Percentiles rank a stretch among this genome's conserved stretches.
phyloP scores from a whole-genome alignment of 1,140 invertebrate species.

The Samia ricini region DNA sequence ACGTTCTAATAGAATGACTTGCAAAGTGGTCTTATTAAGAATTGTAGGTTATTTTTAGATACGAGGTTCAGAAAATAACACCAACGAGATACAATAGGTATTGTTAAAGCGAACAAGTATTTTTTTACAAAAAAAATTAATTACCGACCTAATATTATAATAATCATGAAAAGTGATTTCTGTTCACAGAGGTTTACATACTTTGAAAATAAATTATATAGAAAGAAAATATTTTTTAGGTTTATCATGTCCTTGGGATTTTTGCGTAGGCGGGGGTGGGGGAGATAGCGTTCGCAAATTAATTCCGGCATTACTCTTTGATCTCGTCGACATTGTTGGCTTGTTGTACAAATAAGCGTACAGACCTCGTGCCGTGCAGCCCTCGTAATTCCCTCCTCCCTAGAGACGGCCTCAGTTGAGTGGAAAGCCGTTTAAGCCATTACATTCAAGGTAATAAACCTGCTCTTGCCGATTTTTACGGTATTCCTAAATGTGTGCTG shows the following conservation, averaged over 20 bases:
- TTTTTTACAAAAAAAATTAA: not conserved
- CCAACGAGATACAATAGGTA: too few species aligned
- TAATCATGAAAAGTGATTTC: not conserved
- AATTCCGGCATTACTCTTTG: constrained; percentile 53
- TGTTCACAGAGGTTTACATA: not conserved
- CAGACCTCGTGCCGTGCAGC: constrained; percentile 17
- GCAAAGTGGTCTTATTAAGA: too few species aligned
- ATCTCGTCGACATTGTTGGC: constrained; percentile 42
- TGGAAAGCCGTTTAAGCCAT: constrained; percentile 31
- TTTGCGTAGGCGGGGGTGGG: constrained; percentile 26
- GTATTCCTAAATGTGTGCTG: constrained; percentile 8
- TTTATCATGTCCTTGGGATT: constrained; percentile 22
- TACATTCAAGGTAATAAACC: constrained; percentile 24
- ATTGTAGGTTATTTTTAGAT: too few species aligned
- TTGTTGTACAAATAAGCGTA: constrained; percentile 42
- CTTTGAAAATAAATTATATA: not conserved
- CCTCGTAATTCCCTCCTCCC: constrained; percentile 32
- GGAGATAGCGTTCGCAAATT: constrained; percentile 52
- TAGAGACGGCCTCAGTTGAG: constrained; percentile 19
- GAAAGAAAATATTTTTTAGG: constrained; percentile 36
- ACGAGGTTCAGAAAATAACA: too few species aligned
- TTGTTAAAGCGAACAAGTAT: not conserved
- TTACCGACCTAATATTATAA: constrained; percentile 2
- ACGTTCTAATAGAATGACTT: too few species aligned
- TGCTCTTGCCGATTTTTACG: constrained; percentile 5